A percentile compares a stretch with the other conserved stretches of the same genome.
Conservation (phyloP, 2,888 invertebrate species). For the Coronaproctus castanopsis region DNA sequence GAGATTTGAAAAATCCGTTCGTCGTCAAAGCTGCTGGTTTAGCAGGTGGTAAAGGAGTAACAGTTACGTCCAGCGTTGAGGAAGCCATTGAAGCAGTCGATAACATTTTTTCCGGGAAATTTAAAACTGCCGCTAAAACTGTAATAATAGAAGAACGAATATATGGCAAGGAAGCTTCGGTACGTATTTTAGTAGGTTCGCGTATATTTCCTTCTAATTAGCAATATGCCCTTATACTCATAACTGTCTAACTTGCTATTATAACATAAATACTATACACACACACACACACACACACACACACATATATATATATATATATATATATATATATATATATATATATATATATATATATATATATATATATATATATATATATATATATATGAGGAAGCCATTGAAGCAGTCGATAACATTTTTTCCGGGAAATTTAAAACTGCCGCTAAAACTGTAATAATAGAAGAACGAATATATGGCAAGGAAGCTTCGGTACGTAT, state of each 20-base stretch:
- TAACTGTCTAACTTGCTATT: no score
- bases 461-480: constrained; percentile 78
- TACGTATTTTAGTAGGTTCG: no score
- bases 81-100: constrained; percentile 72
- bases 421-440: constrained; percentile 57
- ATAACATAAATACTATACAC: no score
- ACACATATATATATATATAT: no score
- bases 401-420: constrained; percentile 62
- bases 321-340: no score
- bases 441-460: constrained; percentile 64
- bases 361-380: no score
- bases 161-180: constrained; percentile 84
- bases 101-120: constrained; percentile 57
- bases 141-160: constrained; percentile 79
- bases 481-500: constrained; percentile 78
- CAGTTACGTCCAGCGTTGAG: constrained; percentile 53
- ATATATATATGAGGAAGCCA: constrained; percentile 73
- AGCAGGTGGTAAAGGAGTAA: constrained; percentile 93
- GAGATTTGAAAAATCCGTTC: neutral
- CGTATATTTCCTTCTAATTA: no score
- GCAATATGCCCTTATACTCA: no score
- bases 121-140: constrained; percentile 62
- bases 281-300: no score
- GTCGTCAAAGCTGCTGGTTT: constrained; percentile 87
- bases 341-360: no score